A percentile compares a stretch with the other conserved stretches of the same genome.
Conservation (phyloP, 2,888 invertebrate species). For the Malachius bipustulatus region DNA sequence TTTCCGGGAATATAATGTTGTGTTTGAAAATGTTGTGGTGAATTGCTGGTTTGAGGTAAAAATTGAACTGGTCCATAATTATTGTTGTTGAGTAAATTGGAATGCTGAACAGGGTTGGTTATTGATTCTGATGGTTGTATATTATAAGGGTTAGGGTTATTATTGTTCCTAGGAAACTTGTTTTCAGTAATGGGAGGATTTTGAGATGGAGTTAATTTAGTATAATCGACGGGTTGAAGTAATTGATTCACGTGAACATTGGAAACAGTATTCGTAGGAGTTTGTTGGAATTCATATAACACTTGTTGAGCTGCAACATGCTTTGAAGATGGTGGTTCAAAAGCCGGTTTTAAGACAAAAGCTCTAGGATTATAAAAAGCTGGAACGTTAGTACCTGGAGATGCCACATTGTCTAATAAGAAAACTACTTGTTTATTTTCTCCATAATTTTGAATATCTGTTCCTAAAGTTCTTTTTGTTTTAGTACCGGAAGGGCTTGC, state of each 20-base stretch:
- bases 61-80: slow-evolving; percentile 21
- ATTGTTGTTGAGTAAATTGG: slow-evolving; percentile 22
- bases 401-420: slow-evolving; percentile 17
- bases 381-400: slow-evolving; percentile 7
- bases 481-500: slow-evolving; percentile 12
- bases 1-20: slow-evolving; percentile 23
- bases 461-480: slow-evolving; percentile 20
- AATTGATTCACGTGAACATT: slow-evolving; percentile 29
- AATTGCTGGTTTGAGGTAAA: slow-evolving; percentile 12
- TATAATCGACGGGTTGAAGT: slow-evolving; percentile 19
- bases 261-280: slow-evolving; percentile 27
- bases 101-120: slow-evolving; percentile 26
- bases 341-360: neutral
- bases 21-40: slow-evolving; percentile 18
- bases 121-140: slow-evolving; percentile 17
- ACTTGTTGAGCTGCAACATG: slow-evolving; percentile 30
- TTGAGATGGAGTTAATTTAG: neutral
- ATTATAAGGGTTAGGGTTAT: neutral
- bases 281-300: slow-evolving; percentile 30
- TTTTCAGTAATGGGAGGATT: slow-evolving; percentile 1
- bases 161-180: neutral
- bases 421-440: slow-evolving; percentile 20
- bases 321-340: slow-evolving; percentile 16
- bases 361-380: slow-evolving; percentile 8
- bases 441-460: slow-evolving; percentile 18